phyloP scores from a whole-genome alignment of 2,113 vertebrate genomes.

The Lophura nycthemera region DNA sequence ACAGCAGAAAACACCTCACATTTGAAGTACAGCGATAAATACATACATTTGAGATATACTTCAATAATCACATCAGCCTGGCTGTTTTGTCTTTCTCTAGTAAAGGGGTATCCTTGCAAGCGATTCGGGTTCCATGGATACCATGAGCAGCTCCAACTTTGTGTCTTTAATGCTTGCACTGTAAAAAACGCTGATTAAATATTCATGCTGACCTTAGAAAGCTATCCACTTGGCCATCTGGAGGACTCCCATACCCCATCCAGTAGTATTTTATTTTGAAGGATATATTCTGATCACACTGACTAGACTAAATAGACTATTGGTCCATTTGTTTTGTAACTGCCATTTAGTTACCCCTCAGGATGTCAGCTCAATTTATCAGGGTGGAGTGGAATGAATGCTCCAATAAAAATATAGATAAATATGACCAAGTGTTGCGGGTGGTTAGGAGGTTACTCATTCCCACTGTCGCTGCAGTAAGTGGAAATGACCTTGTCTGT shows the following conservation, averaged over 20 bases:
- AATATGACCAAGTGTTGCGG: not conserved
- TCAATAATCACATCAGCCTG: not conserved
- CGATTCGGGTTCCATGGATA: constrained; percentile 65
- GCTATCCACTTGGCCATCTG: constrained; percentile 74
- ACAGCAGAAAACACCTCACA: not conserved
- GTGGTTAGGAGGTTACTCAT: constrained; percentile 17
- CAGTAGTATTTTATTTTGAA: constrained; percentile 64
- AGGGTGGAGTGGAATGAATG: constrained; percentile 19
- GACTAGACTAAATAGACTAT: constrained; percentile 53
- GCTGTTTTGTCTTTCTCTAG: not conserved
- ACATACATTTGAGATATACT: not conserved
- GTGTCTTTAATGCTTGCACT: constrained; percentile 72
- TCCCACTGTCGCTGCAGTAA: not conserved
- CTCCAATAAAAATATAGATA: constrained; percentile 22
- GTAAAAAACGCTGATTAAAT: constrained; percentile 73
- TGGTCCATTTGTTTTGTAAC: constrained; percentile 61
- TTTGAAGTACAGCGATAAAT: not conserved
- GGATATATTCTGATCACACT: constrained; percentile 60
- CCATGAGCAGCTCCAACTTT: constrained; percentile 60
- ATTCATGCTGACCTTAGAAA: constrained; percentile 75
- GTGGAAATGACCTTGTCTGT: constrained; percentile 62
- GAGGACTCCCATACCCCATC: constrained; percentile 61
- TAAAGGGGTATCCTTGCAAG: not conserved
- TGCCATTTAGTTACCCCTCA: constrained; percentile 60
- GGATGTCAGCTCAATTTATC: constrained; percentile 54